Conservation (phyloP, 1,140 invertebrate genomes). For the Limonius californicus region DNA sequence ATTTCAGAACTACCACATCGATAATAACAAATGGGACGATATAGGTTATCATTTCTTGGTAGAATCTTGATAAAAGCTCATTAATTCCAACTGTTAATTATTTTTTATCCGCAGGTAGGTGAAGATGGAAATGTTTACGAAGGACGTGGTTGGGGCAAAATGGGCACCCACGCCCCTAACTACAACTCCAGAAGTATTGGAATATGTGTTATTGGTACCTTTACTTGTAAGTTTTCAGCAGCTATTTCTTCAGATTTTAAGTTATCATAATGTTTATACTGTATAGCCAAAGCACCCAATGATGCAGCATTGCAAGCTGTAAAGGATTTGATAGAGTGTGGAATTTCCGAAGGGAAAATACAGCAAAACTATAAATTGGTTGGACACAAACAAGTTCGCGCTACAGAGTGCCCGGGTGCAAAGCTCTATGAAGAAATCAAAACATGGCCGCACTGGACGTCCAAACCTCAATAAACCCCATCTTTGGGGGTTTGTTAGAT, state of each 20-base stretch:
- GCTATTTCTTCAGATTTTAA: no score
- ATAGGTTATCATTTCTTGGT: conserved; percentile 61
- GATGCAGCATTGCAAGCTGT: conserved; percentile 45
- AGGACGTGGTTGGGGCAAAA: conserved; percentile 65
- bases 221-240: conserved; percentile 44
- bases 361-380: conserved; percentile 46
- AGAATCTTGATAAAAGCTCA: no score
- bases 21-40: conserved; percentile 52
- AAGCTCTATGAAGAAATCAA: conserved; percentile 52
- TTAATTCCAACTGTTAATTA: background rate
- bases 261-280: no score
- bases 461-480: conserved; percentile 1
- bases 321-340: conserved; percentile 48
- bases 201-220: conserved; percentile 60
- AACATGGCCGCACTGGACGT: conserved; percentile 51
- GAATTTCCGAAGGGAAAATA: conserved; percentile 44
- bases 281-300: conserved; percentile 45
- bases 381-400: conserved; percentile 50
- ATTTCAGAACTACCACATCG: conserved; percentile 57
- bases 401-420: conserved; percentile 51
- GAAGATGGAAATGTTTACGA: no score
- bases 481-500: no score
- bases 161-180: conserved; percentile 62
- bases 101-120: conserved; percentile 48
- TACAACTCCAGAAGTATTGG: conserved; percentile 66